Conservation (phyloP, 1,140 invertebrate species). For the Danaus melanippus region DNA sequence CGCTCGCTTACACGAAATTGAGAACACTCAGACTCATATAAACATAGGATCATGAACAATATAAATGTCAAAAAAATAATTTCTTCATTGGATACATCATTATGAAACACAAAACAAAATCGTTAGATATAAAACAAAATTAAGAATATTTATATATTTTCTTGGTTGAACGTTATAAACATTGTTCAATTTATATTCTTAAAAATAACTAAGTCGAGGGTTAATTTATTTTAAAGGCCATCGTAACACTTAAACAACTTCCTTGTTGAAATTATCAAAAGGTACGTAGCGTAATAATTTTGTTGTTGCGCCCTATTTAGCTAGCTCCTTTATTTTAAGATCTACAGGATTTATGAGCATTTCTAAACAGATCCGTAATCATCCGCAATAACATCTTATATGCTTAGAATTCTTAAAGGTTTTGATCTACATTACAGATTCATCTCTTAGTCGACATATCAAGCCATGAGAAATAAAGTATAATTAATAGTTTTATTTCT, state of each 20-base stretch:
- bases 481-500: too few species aligned
- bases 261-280: too few species aligned
- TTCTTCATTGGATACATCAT: too few species aligned
- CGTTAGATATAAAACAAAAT: background rate
- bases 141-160: background rate
- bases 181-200: too few species aligned
- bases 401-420: background rate
- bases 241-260: too few species aligned
- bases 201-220: too few species aligned
- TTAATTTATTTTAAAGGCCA: too few species aligned
- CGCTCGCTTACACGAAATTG: conserved; percentile 39
- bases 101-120: too few species aligned
- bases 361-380: conserved; percentile 20
- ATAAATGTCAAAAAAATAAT: too few species aligned
- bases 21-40: conserved; percentile 38
- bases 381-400: conserved; percentile 10
- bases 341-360: conserved; percentile 36
- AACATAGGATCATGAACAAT: conserved; percentile 21
- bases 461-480: too few species aligned
- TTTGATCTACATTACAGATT: background rate
- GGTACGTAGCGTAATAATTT: conserved; percentile 19
- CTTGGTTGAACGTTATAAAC: too few species aligned
- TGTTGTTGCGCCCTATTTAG: conserved; percentile 45
- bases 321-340: conserved; percentile 27
- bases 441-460: too few species aligned